Conservation (phyloP, 2,113 vertebrate species). For the Aplodontia rufa region DNA sequence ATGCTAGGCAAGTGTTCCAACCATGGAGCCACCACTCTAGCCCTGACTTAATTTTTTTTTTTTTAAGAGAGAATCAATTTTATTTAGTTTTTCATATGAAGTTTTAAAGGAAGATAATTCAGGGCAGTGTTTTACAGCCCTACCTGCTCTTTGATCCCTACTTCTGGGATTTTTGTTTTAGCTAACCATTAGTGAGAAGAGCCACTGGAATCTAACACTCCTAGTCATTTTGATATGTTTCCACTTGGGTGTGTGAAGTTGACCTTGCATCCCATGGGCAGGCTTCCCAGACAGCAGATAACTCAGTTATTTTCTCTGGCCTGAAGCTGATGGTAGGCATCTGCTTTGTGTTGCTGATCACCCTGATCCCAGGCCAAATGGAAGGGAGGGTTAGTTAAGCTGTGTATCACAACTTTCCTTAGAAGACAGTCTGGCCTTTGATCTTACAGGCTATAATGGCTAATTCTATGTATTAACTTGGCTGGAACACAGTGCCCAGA, state of each 20-base stretch:
- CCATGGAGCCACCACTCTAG: too few relatives aligned
- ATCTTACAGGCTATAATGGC: not conserved
- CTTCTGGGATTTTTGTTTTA: constrained; percentile 25
- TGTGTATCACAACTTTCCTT: not conserved
- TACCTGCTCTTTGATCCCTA: not conserved
- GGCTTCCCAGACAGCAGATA: not conserved
- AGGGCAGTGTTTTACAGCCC: not conserved
- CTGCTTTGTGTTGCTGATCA: not conserved
- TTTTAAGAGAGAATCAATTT: too few relatives aligned
- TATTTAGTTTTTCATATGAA: too few relatives aligned
- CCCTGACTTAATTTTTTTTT: too few relatives aligned
- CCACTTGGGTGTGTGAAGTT: not conserved
- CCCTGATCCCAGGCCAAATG: not conserved
- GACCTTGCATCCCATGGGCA: not conserved
- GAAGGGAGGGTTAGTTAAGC: not conserved
- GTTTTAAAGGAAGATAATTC: not conserved
- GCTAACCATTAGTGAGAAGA: not conserved
- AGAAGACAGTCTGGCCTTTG: not conserved
- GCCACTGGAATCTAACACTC: not conserved
- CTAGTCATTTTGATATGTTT: not conserved
- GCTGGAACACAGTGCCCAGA: not conserved
- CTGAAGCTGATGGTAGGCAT: not conserved
- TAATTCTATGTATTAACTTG: not conserved
- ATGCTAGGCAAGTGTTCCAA: too few relatives aligned
- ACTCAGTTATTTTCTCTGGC: not conserved